Base-by-base conservation (phyloP, 2,113 vertebrate genomes). In the Oxyura jamaicensis region DNA sequence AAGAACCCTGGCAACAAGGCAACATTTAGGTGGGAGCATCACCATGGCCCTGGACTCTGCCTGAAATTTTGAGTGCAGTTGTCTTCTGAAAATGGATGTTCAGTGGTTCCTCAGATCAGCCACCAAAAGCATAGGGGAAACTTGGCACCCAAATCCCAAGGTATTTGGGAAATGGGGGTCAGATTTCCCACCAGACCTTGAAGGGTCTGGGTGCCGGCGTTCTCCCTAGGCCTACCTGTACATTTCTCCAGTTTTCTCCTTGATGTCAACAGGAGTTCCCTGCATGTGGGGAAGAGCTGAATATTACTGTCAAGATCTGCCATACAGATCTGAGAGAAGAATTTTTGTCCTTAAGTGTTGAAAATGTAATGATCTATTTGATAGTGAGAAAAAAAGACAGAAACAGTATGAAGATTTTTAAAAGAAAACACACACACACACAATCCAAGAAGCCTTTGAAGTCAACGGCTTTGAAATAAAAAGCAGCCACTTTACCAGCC, bases 321-420 rank as follows among this genome's bases (percentile, higher is more conserved):
- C 17, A 1, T 35, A 63, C 96, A 97, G 95, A 96, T 96, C 96
- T 97, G 71, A 96, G 86, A 7, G 91, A 93, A 95, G 92, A 95
- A 92, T 95, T 97, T 96, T 95, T 96, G 95, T 95, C 95, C 93
- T 96, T 94, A 95, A 97, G 96, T 95, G 96, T 95, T 96, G 95
- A 97, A 97, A 96, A 97, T 97, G 96, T 96, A 97, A 96, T 94
- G 96, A 97, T 97, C 96, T 96, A 94, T 97, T 97, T 96, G 96
- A 97, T 97, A 97, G 96, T 94, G 96, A 96, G 95, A 88, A 93
- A 86, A 96, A 96, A 96, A 96, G 92, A 92, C 83, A 96, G 96
- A 97, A 96, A 96, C 95, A 96, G 95, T 96, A 96, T 97, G 96
- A 96, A 96, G 88, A 85, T 93, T 96, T 97, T 93, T 94, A 83